Evolutionary conservation across 2,113 vertebrate genomes (phyloP).

Genomic region (Regulus satrapa): DNA sequence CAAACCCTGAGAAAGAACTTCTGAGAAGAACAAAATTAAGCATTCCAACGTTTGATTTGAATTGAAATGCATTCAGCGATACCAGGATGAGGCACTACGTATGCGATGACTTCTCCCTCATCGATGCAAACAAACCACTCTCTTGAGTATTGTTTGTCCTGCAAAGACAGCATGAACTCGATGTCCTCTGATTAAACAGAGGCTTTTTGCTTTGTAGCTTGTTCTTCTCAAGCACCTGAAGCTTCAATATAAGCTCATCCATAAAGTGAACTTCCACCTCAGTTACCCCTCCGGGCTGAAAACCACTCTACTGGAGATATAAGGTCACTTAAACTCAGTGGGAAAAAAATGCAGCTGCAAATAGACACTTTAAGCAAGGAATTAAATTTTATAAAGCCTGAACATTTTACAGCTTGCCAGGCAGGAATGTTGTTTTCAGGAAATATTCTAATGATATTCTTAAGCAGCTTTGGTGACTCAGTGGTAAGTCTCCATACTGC

Average conservation of each 20-base stretch:
- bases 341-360: neutral
- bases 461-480: constrained; percentile 19
- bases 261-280: neutral
- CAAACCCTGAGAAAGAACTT: neutral
- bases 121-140: neutral
- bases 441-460: neutral
- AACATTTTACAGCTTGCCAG: neutral
- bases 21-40: neutral
- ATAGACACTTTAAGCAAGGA: neutral
- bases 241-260: neutral
- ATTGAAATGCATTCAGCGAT: neutral
- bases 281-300: neutral
- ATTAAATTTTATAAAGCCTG: neutral
- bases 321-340: neutral
- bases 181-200: neutral
- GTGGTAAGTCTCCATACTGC: neutral
- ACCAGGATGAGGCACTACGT: neutral
- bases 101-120: neutral
- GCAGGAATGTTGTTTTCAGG: neutral
- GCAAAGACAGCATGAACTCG: neutral
- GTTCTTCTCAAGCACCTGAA: neutral
- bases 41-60: neutral
- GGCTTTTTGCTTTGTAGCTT: neutral
- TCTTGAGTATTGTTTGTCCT: neutral
- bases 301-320: neutral